Evolutionary conservation across 2,113 vertebrate species (phyloP), one percentile per base, ranked within the genome.

Genomic region (Sapajus apella): DNA sequence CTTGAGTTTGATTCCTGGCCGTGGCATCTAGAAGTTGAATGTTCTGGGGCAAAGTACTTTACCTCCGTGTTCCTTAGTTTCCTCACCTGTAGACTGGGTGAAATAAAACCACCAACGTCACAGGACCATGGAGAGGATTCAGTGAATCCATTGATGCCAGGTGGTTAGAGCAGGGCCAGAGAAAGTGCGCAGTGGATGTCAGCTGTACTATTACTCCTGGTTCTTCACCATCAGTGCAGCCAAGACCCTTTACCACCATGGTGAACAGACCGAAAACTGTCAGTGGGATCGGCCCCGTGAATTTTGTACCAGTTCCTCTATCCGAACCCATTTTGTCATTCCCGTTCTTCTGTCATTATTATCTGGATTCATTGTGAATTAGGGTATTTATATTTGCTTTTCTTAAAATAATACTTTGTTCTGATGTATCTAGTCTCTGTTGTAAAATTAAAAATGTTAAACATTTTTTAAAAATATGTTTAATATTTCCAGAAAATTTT

Each of bases 401-500:
- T 27, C 56, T 70, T 43, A 30, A 92, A 79, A 40, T 72, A 61
- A 21, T 37, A 47, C 77, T 92, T 85, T 82, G 77, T 58, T 90
- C 30, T 70, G 87, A 7, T 61, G 18, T 3, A 17, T 47, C 30
- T 35, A 45, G 18, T 66, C 16, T 80, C 23, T 45, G 8, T 9
- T 73, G 13, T 35, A 32, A 96, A 93, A 21, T 50, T 47, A 6
- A 27, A 95, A 80, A 35, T 50, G 1, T 56, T 64, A 64, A 68
- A 40, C 20, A 50, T 37, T 8, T 82, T 94, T 64, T 12, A 86
- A 83, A 79, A 18, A 50, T 73, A 40, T 56, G 14, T 12, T 82
- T 95, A 73, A 68, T 82, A 56, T 80, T 89, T 8, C 17, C 47
- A 80, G 17, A 86, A 73, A 85, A 13, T n/a, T 75, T 83, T 75